These are phyloP conservation scores for Mamestra configurata DNA, from an alignment of 1,140 invertebrate genomes.

Conservation along the genomic window DNA sequence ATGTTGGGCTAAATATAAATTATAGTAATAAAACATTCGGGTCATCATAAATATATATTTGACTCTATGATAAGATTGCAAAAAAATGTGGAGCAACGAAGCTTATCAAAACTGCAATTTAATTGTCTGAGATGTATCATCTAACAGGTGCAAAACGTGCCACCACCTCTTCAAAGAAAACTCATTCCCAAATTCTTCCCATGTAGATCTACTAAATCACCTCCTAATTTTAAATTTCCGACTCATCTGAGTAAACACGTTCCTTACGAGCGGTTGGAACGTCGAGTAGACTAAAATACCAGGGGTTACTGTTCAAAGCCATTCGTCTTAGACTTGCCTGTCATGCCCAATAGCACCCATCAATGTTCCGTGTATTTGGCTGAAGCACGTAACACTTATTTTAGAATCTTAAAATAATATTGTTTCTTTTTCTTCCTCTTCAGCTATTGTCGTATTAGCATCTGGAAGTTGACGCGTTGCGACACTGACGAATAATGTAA, in stretches of 20 bases:
- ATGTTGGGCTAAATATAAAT: neutral
- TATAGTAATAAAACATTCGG: neutral
- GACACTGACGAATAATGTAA: constrained; percentile 50
- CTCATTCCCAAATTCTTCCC: constrained; percentile 18
- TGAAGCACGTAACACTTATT: constrained; percentile 72
- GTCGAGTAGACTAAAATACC: constrained; percentile 76
- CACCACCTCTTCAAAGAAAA: constrained; percentile 11
- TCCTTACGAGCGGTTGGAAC: constrained; percentile 57
- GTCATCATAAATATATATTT: too few species aligned
- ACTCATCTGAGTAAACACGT: constrained; percentile 82
- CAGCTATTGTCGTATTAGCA: constrained; percentile 50
- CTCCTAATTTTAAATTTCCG: constrained; percentile 78
- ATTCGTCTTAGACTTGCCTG: constrained; percentile 65
- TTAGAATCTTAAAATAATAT: constrained; percentile 64
- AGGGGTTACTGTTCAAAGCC: constrained; percentile 58
- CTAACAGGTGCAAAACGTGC: neutral
- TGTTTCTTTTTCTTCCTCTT: constrained; percentile 41
- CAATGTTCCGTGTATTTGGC: constrained; percentile 83
- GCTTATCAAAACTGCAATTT: too few species aligned
- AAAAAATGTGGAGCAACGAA: too few species aligned
- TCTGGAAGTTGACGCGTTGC: constrained; percentile 38
- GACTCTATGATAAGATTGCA: too few species aligned
- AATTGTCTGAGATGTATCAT: too few species aligned
- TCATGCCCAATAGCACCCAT: constrained; percentile 82
- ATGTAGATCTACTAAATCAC: constrained; percentile 57